phyloP scores from a whole-genome alignment of 2,797 vertebrate species.

The Danio albolineatus region DNA sequence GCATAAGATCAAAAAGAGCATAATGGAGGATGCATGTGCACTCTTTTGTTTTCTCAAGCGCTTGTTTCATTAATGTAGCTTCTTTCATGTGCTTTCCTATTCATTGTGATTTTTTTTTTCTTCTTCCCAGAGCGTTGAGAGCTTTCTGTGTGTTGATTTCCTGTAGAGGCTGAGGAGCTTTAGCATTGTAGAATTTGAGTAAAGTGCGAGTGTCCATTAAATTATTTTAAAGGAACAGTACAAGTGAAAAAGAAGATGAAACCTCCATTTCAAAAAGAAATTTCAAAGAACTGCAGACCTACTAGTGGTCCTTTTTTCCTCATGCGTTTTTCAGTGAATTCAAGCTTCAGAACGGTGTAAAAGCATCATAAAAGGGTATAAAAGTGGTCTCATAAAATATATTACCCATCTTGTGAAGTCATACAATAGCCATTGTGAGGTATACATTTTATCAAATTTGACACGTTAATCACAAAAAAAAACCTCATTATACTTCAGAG shows the following conservation, averaged over 20 bases:
- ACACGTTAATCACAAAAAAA: no score
- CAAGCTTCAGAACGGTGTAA: neutral
- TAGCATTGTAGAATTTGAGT: neutral
- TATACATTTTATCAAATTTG: no score
- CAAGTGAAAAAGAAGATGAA: neutral
- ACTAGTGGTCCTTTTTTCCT: neutral
- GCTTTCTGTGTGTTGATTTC: conserved; percentile 12
- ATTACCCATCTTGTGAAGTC: no score
- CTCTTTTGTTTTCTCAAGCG: conserved; percentile 43
- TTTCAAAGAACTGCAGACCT: neutral
- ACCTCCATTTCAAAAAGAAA: neutral
- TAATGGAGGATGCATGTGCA: conserved; percentile 38
- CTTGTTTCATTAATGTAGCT: conserved; percentile 13
- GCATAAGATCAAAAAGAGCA: conserved; percentile 38
- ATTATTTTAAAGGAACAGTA: conserved; percentile 11
- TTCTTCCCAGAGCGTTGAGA: neutral
- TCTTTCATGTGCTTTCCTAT: conserved; percentile 46
- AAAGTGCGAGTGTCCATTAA: conserved; percentile 14
- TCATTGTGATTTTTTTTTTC: neutral
- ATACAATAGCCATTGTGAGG: no score
- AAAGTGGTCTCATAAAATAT: no score
- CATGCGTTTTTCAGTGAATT: neutral
- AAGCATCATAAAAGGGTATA: neutral
- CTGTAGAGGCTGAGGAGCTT: conserved; percentile 13
- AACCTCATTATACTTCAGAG: no score